Evolutionary conservation across 2,888 invertebrate species (phyloP).

Genomic region (Dryocosmus kuriphilus): DNA sequence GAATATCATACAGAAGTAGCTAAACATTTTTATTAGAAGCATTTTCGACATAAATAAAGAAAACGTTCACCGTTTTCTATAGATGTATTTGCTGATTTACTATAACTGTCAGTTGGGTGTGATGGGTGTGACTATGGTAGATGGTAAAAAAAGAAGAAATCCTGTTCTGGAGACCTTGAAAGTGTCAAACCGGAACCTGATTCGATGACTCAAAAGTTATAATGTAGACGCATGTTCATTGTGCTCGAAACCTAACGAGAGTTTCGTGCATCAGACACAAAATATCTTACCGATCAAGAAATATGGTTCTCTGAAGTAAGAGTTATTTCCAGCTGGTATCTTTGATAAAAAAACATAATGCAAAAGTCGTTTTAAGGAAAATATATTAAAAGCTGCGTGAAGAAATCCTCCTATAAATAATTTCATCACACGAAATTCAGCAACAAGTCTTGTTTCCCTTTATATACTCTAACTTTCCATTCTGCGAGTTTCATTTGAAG

Average conservation of each 20-base stretch:
- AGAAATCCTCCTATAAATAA: background rate
- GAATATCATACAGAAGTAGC: background rate
- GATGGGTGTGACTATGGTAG: background rate
- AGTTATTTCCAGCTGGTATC: background rate
- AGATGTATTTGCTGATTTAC: background rate
- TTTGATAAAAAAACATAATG: too few relatives aligned
- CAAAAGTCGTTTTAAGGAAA: background rate
- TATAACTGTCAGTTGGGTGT: background rate
- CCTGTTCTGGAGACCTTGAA: background rate
- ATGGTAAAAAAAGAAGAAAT: background rate
- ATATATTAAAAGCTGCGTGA: background rate
- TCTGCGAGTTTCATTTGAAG: background rate
- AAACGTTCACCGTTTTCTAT: background rate
- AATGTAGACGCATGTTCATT: background rate
- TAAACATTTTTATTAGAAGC: background rate
- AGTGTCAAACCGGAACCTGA: background rate
- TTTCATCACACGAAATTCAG: background rate
- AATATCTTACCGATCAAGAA: background rate
- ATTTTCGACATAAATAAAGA: background rate
- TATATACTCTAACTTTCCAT: background rate
- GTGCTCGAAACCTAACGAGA: background rate
- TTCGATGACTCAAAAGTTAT: background rate
- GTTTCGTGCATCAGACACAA: background rate
- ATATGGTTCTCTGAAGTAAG: background rate
- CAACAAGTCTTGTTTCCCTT: background rate